Conservation (phyloP, 2,113 vertebrate species). For the Peromyscus californicus region DNA sequence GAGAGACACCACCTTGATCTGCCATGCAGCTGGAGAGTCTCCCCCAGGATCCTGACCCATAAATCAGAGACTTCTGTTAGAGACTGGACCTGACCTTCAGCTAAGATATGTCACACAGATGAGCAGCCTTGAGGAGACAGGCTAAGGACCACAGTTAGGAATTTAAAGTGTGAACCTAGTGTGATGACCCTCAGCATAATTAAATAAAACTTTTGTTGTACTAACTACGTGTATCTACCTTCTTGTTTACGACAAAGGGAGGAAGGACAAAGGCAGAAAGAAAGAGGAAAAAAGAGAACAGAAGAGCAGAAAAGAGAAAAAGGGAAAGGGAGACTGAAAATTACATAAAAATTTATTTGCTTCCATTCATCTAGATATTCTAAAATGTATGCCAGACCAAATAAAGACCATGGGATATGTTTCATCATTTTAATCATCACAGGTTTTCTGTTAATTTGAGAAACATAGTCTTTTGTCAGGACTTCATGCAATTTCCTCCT, state of each 20-base stretch:
- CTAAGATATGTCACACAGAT: background rate
- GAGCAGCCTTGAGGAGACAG: background rate
- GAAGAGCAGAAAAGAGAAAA: background rate
- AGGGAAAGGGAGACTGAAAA: background rate
- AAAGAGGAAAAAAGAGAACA: background rate
- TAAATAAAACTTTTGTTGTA: background rate
- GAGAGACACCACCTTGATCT: background rate
- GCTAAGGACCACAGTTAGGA: background rate
- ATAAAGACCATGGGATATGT: background rate
- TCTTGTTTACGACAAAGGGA: no score
- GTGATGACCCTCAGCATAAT: background rate
- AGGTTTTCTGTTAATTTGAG: conserved; percentile 23
- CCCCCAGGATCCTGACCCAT: background rate
- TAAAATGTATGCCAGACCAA: conserved; percentile 24
- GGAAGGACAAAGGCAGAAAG: background rate
- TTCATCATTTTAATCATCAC: background rate
- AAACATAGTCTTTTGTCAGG: background rate
- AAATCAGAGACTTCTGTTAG: background rate
- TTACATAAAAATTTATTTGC: background rate
- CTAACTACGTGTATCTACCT: background rate
- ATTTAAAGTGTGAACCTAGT: background rate
- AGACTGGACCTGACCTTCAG: background rate
- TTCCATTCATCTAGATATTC: background rate
- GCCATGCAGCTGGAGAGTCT: background rate
- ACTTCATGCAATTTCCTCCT: background rate